Evolutionary conservation across 2,888 invertebrate species (phyloP).

Genomic region (Lissocephala sabroskyi): DNA sequence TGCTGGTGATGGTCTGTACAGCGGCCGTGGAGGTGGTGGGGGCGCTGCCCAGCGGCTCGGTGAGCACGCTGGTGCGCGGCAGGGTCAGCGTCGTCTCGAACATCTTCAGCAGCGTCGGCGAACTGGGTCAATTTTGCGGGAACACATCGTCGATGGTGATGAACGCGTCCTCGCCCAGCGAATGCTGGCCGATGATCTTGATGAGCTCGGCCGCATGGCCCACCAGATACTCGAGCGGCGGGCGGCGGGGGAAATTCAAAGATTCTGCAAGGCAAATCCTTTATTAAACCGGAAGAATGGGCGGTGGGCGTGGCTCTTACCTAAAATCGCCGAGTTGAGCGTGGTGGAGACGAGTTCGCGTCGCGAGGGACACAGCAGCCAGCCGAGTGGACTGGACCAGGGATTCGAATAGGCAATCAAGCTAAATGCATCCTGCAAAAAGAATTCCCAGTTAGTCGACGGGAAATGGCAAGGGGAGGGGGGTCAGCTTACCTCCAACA

Average conservation of each 20-base stretch:
- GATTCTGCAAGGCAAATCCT: slow-evolving; percentile 81
- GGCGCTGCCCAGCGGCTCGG: slow-evolving; percentile 49
- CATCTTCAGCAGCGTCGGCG: slow-evolving; percentile 66
- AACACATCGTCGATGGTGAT: slow-evolving; percentile 90
- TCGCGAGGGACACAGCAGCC: slow-evolving; percentile 95
- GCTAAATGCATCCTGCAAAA: slow-evolving; percentile 93
- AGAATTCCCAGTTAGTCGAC: too few species aligned
- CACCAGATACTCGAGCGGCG: slow-evolving; percentile 93
- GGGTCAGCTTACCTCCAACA: slow-evolving; percentile 82
- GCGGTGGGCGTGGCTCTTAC: slow-evolving; percentile 73
- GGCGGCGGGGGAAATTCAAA: slow-evolving; percentile 90
- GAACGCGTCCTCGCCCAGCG: slow-evolving; percentile 95
- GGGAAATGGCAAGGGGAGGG: background rate
- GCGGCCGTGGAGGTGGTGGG: slow-evolving; percentile 48
- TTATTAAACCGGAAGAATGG: background rate
- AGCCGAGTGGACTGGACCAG: slow-evolving; percentile 96
- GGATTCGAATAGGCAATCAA: slow-evolving; percentile 98
- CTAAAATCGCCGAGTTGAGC: slow-evolving; percentile 97
- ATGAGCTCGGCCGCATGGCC: slow-evolving; percentile 92
- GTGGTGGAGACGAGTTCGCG: slow-evolving; percentile 96
- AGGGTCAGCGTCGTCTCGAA: slow-evolving; percentile 59
- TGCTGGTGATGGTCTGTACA: slow-evolving; percentile 40
- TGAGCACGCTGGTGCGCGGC: slow-evolving; percentile 52
- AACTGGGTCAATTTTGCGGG: slow-evolving; percentile 72
- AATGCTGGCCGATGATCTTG: slow-evolving; percentile 90